Evolutionary conservation across 1,140 invertebrate genomes (phyloP).

Genomic region (Drosophila bifasciata): DNA sequence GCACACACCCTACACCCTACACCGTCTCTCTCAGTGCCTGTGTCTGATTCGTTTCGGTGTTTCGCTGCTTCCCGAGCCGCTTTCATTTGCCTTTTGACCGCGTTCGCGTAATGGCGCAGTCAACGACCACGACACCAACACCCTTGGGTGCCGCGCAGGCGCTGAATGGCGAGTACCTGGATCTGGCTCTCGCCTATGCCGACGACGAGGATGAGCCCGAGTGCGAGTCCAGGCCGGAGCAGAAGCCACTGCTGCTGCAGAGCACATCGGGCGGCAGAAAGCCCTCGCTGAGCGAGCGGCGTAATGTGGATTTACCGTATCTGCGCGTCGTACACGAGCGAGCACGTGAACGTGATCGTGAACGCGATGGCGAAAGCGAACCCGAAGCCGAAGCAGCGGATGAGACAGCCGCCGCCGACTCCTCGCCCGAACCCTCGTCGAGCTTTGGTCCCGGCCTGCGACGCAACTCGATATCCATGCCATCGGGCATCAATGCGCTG

Average conservation of each 20-base stretch:
- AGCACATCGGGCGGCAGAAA: conserved; percentile 22
- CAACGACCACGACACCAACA: background rate
- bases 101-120: conserved; percentile 10
- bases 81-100: conserved; percentile 5
- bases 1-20: background rate
- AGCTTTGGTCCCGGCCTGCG: conserved; percentile 57
- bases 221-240: background rate
- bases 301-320: conserved; percentile 54
- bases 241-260: background rate
- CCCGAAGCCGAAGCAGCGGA: conserved; percentile 10
- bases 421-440: conserved; percentile 8
- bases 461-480: conserved; percentile 78
- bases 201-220: conserved; percentile 15
- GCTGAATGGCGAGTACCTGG: conserved; percentile 38
- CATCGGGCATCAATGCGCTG: conserved; percentile 74
- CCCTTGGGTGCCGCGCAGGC: conserved; percentile 53
- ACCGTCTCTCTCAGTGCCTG: too few species aligned
- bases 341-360: too few species aligned
- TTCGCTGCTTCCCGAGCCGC: conserved; percentile 7
- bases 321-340: conserved; percentile 37
- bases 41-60: conserved; percentile 1
- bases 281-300: conserved; percentile 45
- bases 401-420: too few species aligned
- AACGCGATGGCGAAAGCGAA: conserved; percentile 8
- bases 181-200: conserved; percentile 54